phyloP scores from a whole-genome alignment of 2,888 invertebrate genomes.

The Apodemia mormo region DNA sequence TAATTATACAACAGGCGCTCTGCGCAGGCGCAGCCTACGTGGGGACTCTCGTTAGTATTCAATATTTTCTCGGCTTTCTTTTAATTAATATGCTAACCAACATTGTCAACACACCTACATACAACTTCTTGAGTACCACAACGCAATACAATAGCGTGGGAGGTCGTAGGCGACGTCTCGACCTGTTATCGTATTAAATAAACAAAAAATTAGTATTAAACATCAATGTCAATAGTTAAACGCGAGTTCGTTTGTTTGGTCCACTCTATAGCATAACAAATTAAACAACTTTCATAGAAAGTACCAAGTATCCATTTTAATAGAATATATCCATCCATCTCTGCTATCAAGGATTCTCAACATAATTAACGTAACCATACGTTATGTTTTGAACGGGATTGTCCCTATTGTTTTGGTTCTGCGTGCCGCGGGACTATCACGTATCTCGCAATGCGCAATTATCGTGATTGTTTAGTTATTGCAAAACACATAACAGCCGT shows the following conservation, averaged over 20 bases:
- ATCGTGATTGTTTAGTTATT: no score
- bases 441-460: no score
- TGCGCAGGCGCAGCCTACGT: constrained; percentile 19
- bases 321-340: no score
- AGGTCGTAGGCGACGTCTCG: constrained; percentile 34
- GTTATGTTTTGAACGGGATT: no score
- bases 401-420: no score
- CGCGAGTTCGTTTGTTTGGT: background rate
- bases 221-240: constrained; percentile 9
- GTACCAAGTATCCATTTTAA: background rate
- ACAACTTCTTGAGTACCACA: constrained; percentile 27
- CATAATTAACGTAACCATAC: no score
- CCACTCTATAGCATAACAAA: background rate
- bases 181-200: constrained; percentile 10
- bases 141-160: constrained; percentile 35
- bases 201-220: constrained; percentile 12
- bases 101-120: constrained; percentile 75
- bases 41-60: constrained; percentile 51
- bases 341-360: no score
- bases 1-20: constrained; percentile 10
- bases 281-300: background rate
- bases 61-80: constrained; percentile 73
- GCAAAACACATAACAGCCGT: no score
- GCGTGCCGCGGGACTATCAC: no score
- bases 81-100: constrained; percentile 78